Evolutionary conservation across 2,797 vertebrate genomes (phyloP).

Genomic region (Pipistrellus pipistrellus): DNA sequence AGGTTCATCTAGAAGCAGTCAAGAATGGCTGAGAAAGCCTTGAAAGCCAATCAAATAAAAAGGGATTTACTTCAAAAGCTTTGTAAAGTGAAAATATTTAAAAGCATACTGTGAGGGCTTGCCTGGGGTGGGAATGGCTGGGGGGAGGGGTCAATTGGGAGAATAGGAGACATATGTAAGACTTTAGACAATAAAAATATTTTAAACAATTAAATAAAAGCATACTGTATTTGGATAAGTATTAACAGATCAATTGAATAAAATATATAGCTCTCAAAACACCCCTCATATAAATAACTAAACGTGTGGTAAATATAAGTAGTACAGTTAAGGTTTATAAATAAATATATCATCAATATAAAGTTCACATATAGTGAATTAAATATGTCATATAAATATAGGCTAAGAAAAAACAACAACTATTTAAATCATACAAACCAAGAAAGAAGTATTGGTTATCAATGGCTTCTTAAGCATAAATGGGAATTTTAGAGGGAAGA

Average conservation of each 20-base stretch:
- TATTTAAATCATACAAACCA: slow-evolving; percentile 8
- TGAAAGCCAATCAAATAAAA: not conserved
- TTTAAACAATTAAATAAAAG: too few species aligned
- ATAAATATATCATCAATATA: not conserved
- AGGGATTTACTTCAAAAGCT: not conserved
- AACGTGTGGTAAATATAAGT: not conserved
- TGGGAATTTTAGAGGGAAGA: not conserved
- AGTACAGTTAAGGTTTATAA: not conserved
- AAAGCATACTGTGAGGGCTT: not conserved
- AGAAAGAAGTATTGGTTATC: not conserved
- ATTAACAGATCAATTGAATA: not conserved
- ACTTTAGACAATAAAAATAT: too few species aligned
- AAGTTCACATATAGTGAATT: not conserved
- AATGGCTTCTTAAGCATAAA: not conserved
- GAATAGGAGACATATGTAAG: too few species aligned
- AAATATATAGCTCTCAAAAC: not conserved
- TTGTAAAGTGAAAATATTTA: slow-evolving; percentile 42
- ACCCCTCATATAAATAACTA: not conserved
- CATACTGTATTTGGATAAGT: not conserved
- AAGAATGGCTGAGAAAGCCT: not conserved
- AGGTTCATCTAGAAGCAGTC: slow-evolving; percentile 3
- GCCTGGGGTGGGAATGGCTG: too few species aligned
- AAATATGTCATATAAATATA: slow-evolving; percentile 16
- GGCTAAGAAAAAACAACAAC: not conserved
- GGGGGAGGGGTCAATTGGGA: too few species aligned